phyloP scores from a whole-genome alignment of 2,113 vertebrate species.

The Triplophysa rosa region DNA sequence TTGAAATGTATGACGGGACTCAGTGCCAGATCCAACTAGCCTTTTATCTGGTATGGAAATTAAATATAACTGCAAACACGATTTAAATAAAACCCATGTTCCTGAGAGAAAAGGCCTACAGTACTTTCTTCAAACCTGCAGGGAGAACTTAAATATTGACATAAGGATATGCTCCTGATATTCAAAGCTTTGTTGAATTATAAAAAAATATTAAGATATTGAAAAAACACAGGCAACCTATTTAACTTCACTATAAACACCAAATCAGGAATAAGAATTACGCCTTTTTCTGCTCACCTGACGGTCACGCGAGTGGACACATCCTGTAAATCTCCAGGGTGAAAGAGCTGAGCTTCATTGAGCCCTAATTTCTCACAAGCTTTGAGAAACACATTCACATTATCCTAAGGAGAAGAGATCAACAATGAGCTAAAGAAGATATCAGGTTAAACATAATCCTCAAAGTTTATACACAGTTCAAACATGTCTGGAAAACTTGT shows the following conservation, averaged over 20 bases:
- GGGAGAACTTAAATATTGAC: not conserved
- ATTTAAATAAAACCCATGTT: conserved; percentile 28
- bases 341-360: conserved; percentile 96
- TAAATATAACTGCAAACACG: not conserved
- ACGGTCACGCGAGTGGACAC: conserved; percentile 92
- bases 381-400: conserved; percentile 94
- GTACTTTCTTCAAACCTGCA: not conserved
- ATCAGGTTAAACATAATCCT: not conserved
- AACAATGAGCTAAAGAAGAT: conserved; percentile 58
- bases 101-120: too few species aligned
- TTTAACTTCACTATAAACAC: too few species aligned
- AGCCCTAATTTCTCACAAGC: conserved; percentile 92
- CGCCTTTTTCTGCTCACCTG: conserved; percentile 77
- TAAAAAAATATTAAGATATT: not conserved
- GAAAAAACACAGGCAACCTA: not conserved
- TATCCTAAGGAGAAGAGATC: conserved; percentile 82
- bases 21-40: not conserved
- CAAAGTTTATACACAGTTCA: not conserved
- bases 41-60: conserved; percentile 21
- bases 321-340: conserved; percentile 97
- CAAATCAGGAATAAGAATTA: not conserved
- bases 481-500: not conserved
- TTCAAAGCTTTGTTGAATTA: not conserved
- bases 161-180: not conserved
- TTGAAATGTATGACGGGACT: not conserved